Percentiles rank a stretch among this genome's conserved stretches.
These are phyloP conservation scores for Macrobrachium nipponense DNA, from an alignment of 1,140 invertebrate genomes.

Conservation along the genomic window DNA sequence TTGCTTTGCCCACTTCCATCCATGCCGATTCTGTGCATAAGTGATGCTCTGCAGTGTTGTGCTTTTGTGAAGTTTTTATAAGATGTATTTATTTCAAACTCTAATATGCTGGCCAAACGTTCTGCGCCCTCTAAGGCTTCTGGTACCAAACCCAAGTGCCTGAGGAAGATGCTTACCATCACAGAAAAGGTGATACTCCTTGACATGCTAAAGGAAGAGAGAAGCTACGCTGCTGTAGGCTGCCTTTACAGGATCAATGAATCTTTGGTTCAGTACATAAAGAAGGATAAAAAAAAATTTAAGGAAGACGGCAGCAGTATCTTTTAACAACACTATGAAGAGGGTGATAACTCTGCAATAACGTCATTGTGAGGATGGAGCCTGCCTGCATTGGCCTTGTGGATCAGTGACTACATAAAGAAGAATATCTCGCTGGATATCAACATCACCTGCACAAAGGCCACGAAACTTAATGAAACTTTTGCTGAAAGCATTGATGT, in stretches of 20 bases:
- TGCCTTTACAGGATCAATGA: too few relatives aligned
- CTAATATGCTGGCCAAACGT: conserved; percentile 15
- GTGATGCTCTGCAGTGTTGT: too few relatives aligned
- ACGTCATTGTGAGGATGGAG: too few relatives aligned
- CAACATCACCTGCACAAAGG: not conserved
- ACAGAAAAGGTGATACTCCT: conserved; percentile 47
- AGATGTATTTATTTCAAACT: not conserved
- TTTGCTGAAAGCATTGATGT: too few relatives aligned
- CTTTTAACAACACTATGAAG: conserved; percentile 27
- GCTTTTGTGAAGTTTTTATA: too few relatives aligned
- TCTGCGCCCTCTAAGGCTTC: conserved; percentile 19
- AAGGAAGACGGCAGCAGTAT: not conserved
- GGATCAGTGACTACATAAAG: too few relatives aligned
- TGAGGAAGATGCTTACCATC: conserved; percentile 54
- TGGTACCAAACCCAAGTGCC: conserved; percentile 3
- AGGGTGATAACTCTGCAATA: too few relatives aligned
- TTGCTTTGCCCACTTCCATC: too few relatives aligned
- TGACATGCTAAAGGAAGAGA: conserved; percentile 59
- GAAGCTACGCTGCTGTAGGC: conserved; percentile 38
- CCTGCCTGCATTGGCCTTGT: too few relatives aligned
- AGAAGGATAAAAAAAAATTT: not conserved
- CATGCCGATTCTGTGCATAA: too few relatives aligned
- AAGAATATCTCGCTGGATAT: too few relatives aligned
- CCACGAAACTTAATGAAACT: not conserved
- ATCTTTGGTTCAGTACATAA: not conserved